These are phyloP conservation scores for Bucorvus abyssinicus DNA, from an alignment of 2,797 vertebrate genomes.

Conservation along the genomic window DNA sequence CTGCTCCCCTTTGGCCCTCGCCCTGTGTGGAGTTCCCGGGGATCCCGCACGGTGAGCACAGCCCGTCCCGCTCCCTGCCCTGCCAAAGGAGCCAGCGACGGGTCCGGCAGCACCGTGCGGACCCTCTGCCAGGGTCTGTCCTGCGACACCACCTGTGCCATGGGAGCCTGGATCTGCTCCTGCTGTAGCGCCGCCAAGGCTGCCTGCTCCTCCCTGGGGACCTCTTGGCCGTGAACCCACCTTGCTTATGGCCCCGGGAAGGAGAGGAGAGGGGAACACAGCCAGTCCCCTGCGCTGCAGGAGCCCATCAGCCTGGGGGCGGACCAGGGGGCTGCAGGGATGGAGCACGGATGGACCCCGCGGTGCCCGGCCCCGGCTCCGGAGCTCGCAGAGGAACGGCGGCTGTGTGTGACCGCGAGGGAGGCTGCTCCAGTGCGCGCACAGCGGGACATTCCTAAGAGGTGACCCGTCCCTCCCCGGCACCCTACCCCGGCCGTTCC, in stretches of 20 bases:
- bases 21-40: not conserved
- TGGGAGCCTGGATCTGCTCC: not conserved
- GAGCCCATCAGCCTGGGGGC: not conserved
- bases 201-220: not conserved
- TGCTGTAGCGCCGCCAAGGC: not conserved
- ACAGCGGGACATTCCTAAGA: constrained; percentile 26
- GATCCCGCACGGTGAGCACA: not conserved
- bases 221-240: not conserved
- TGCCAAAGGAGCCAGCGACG: not conserved
- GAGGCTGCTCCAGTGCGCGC: not conserved
- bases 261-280: not conserved
- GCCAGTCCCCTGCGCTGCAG: not conserved
- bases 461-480: not conserved
- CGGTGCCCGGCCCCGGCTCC: not conserved
- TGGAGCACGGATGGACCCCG: not conserved
- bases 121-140: not conserved
- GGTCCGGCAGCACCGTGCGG: rapidly evolving
- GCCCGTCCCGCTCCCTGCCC: not conserved
- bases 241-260: not conserved
- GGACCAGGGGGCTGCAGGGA: not conserved
- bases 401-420: not conserved
- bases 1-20: not conserved
- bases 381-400: not conserved
- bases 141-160: not conserved
- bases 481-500: not conserved